Evolutionary conservation across 53 echinoderm and acorn worm species (phyloP).

Genomic region (Echinarachnius parma): DNA sequence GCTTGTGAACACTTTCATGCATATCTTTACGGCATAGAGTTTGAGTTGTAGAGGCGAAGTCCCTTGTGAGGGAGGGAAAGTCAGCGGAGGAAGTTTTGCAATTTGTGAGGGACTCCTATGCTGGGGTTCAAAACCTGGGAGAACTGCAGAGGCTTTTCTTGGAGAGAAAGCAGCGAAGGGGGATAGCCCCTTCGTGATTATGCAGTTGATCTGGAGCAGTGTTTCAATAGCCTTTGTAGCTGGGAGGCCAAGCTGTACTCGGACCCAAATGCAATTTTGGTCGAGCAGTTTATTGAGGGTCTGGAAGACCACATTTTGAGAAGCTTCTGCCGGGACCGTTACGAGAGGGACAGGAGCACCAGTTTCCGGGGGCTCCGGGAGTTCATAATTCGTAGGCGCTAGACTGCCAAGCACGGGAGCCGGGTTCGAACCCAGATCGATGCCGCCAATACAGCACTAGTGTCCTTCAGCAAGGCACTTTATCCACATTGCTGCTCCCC

Average conservation of each 20-base stretch:
- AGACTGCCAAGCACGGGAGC: too few species aligned
- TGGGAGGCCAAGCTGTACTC: slow-evolving; percentile 35
- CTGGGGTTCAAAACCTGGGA: slow-evolving; percentile 14
- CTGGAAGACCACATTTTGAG: slow-evolving; percentile 27
- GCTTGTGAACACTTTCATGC: too few species aligned
- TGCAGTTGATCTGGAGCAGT: slow-evolving; percentile 32
- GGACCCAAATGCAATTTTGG: slow-evolving; percentile 7
- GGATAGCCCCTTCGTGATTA: slow-evolving; percentile 20
- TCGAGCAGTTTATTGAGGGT: slow-evolving; percentile 49
- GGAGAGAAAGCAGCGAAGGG: slow-evolving; percentile 18
- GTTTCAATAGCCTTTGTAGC: slow-evolving; percentile 25
- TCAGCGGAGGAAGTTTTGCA: slow-evolving; percentile 12
- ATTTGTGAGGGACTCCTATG: slow-evolving; percentile 34
- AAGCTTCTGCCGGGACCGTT: slow-evolving; percentile 34
- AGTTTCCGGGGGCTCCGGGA: slow-evolving; percentile 32
- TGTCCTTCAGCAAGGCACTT: too few species aligned
- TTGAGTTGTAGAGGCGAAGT: slow-evolving; percentile 38
- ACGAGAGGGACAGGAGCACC: background rate
- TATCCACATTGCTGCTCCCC: too few species aligned
- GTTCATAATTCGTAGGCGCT: slow-evolving; percentile 14
- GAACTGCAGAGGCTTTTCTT: slow-evolving; percentile 48
- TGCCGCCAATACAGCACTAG: too few species aligned
- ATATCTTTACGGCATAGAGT: too few species aligned
- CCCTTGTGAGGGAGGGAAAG: slow-evolving; percentile 18
- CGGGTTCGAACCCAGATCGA: too few species aligned